Evolutionary conservation across 1,140 invertebrate genomes (phyloP).

Genomic region (Conus betulinus): DNA sequence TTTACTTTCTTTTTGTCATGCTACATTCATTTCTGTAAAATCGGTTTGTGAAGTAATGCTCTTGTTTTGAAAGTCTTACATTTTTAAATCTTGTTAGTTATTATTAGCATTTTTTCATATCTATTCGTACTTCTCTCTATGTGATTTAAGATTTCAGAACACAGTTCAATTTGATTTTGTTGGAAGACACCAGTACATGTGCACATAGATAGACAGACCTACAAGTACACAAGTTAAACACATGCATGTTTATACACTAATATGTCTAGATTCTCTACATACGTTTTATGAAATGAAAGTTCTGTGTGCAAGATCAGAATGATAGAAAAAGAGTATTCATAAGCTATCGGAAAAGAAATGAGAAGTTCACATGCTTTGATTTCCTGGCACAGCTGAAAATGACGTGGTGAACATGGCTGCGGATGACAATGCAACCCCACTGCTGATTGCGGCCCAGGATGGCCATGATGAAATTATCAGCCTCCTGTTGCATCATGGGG

Average conservation of each 20-base stretch:
- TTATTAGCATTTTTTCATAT: too few relatives aligned
- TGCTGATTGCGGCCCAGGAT: slow-evolving; percentile 74
- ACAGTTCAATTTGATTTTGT: too few relatives aligned
- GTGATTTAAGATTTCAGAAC: too few relatives aligned
- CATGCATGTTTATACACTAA: neutral
- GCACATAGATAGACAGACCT: neutral
- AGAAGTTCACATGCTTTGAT: neutral
- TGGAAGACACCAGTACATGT: neutral
- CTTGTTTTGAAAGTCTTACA: too few relatives aligned
- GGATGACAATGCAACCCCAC: slow-evolving; percentile 71
- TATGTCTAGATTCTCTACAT: too few relatives aligned
- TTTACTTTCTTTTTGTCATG: too few relatives aligned
- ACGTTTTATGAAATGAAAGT: neutral
- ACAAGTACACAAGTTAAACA: neutral
- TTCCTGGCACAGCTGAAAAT: slow-evolving; percentile 46
- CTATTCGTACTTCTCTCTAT: too few relatives aligned
- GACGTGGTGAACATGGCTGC: slow-evolving; percentile 68
- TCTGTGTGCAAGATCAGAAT: slow-evolving; percentile 20
- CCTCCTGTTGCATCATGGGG: slow-evolving; percentile 66
- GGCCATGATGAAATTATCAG: slow-evolving; percentile 69
- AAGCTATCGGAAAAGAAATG: too few relatives aligned
- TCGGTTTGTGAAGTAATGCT: too few relatives aligned
- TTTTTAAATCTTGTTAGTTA: too few relatives aligned
- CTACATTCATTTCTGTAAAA: too few relatives aligned
- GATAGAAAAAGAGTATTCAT: too few relatives aligned